Evolutionary conservation across 2,797 vertebrate genomes (phyloP), one percentile per base, ranked within the genome.

Genomic region (Cirrhinus molitorella): DNA sequence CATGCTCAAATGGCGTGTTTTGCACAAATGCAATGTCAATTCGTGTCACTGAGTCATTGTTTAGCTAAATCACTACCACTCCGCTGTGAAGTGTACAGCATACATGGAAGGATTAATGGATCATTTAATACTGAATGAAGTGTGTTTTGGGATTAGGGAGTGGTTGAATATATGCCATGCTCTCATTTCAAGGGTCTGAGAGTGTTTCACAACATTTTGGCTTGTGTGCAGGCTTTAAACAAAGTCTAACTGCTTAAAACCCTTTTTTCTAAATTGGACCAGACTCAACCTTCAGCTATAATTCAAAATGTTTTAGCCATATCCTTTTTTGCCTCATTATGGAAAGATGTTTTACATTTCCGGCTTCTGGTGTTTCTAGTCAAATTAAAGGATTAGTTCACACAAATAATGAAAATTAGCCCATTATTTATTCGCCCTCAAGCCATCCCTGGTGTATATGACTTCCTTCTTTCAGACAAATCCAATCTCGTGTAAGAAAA

Each of bases 21-120:
- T 83, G 49, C 51, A 83, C 83, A 86, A 86, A 73, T 53, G 72
- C 80, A 81, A 82, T 55, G 84, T 88, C 87, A 89, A 73, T 79
- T 79, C 34, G 63, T 83, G 77, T 66, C 65, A 49, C 12, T 43
- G 37, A 19, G 74, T 73, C 57, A 71, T 47, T 83, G 81, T 81
- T 85, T 63, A 76, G 83, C 43, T 83, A 75, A 83, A 86, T 34
- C 67, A 23, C 66, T 81, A 45, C 55, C 51, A 66, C 61, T 49
- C 43, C 45, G 57, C 55, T 75, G 34, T 61, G 49, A 80, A 81
- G 49, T 67, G 77, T 57, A 83, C 14, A 45, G 59, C 61, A 59
- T 57, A 57, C 55, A 63, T 49, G 57, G 57, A 59, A 79, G 66
- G 53, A 65, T 79, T 67, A 57, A 70, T 63, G 57, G 82, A 84